Evolutionary conservation across 2,113 vertebrate species (phyloP), one percentile per base, ranked within the genome.

Genomic region (Semnornis frantzii): DNA sequence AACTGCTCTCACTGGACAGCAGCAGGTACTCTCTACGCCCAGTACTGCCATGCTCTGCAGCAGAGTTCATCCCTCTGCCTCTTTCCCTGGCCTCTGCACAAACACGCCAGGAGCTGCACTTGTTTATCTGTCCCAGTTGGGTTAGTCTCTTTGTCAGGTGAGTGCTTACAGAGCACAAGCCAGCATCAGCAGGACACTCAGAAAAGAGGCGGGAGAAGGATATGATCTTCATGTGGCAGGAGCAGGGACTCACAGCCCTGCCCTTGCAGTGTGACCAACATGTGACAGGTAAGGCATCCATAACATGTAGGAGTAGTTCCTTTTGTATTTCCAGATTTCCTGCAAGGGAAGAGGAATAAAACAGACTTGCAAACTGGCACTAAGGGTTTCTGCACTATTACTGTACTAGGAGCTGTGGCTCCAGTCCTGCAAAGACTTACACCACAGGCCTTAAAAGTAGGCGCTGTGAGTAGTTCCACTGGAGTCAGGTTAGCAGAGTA

Each of bases 41-140:
- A 3, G 18, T 8, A 8, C 19, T 7, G 34, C 52, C 5, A 4
- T 4, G 3, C 48, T 60, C 77, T 57, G 68, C 30, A 31, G 30
- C 34, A 74, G 28, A 28, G 9, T 31, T 70, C 33, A 39, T 0
- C 20, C 60, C 33, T 85, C 63, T 68, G 23, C 58, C 28, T 55
- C 58, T 24, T 78, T 52, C 9, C 2, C 19, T 30, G 44, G 15
- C 3, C 5, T 42, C 42, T 11, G 37, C 34, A 23, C 0, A 0
- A 55, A 30, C 0, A 1, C 3, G 8, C 13, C 2, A 1, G 52
- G 60, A 68, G 16, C 7, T 37, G 15, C 5, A 25, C 28, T 55
- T 37, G 20, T 57, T 20, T 2, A 0, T 85, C 55, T 9, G 20
- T 60, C 70, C 25, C 57, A 66, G 42, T 11, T 1, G 1, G 31